Conservation (phyloP, 1,140 invertebrate species). For the Nasonia vitripennis region DNA sequence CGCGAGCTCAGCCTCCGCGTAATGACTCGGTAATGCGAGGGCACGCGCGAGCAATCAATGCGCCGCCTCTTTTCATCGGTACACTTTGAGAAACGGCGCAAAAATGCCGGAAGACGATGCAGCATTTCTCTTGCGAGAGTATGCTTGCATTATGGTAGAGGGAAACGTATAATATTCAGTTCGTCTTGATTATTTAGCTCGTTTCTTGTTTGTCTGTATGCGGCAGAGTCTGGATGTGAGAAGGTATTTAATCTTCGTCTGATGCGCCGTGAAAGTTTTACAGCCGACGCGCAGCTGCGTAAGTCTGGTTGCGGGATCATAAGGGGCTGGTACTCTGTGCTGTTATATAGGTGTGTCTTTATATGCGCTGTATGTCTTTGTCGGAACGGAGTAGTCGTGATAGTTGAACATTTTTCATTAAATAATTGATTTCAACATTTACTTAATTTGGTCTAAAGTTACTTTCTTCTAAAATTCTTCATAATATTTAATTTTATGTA, state of each 20-base stretch:
- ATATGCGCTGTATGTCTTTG: neutral
- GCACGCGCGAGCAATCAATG: neutral
- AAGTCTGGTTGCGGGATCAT: neutral
- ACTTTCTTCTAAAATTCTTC: no score
- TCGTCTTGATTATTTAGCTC: neutral
- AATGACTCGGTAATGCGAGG: conserved; percentile 35
- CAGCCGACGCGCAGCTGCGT: neutral
- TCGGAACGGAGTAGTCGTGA: no score
- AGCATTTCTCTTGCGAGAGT: neutral
- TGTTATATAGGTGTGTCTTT: neutral
- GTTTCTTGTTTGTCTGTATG: neutral
- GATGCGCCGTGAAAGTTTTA: neutral
- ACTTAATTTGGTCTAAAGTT: no score
- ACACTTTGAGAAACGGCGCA: neutral
- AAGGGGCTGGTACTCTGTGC: neutral
- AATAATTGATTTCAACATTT: no score
- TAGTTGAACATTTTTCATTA: no score
- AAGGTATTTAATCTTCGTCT: no score
- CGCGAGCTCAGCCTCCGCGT: conserved; percentile 1
- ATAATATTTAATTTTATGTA: no score
- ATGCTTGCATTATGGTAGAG: neutral
- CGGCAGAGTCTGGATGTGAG: neutral
- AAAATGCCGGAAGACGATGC: neutral
- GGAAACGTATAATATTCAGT: neutral
- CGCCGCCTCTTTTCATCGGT: neutral